Base-by-base conservation (phyloP, 2,888 invertebrate species). In the Oeneis ivallda region DNA sequence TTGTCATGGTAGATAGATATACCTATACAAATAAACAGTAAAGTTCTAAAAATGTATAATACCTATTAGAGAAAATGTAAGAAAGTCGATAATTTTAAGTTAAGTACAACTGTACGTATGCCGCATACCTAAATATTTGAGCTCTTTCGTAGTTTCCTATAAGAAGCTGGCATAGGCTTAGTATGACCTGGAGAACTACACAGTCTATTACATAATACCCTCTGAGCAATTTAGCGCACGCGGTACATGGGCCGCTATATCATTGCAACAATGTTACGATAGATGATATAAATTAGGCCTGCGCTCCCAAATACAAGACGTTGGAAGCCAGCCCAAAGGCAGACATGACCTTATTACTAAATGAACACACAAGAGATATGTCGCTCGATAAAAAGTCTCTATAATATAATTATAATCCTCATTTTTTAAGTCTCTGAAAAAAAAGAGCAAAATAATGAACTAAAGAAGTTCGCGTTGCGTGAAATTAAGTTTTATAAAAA, bases 201-300 rank as follows among this genome's bases (percentile, higher is more conserved):
- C 41, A 32, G 26, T 41, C 26, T 61, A 61, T 61, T 52, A 52
- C 53, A 49, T 64, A 63, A 59, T 68, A 68, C 17, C 43, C 58
- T 32, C 68, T 78, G 76, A 80, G 75, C 78, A 82, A 80, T 84
- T 81, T 81, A 78, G 74, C 73, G 70, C 78, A 77, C 76, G 72
- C 72, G 73, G 73, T 72, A 77, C 75, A 76, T 78, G 76, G 75
- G 73, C 73, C 74, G 72, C 77, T 80, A 83, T 84, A 85, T 84
- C 85, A 81, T 81, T 76, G 78, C 76, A 79, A 72, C 75, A 81
- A 82, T 83, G 83, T 82, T 80, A 79, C 82, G 78, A 72, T 79
- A 80, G 78, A 71, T 70, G 78, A 76, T 83, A 83, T 89, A 89
- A 87, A 87, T 87, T 87, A 81, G 84, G 82, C 79, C 80, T 81